These are phyloP conservation scores for Ibycter americanus DNA, from an alignment of 2,797 vertebrate species.

Conservation along the genomic window DNA sequence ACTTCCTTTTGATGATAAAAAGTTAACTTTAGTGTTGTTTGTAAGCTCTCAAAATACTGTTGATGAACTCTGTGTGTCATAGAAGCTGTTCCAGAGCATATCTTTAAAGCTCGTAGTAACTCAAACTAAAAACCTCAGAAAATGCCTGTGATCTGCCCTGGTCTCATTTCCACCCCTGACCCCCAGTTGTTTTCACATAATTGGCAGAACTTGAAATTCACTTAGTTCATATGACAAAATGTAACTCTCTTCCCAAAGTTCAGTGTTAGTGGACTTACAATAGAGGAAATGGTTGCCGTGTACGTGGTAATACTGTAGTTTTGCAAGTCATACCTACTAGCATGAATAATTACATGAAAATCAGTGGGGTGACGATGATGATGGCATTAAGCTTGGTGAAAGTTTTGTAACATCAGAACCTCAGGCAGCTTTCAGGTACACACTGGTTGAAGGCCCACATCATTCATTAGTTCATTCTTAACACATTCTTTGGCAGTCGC, in stretches of 20 bases:
- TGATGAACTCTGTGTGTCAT: not conserved
- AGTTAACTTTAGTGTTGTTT: not conserved
- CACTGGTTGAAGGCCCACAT: not conserved
- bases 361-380: not conserved
- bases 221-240: not conserved
- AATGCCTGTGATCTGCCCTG: not conserved
- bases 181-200: not conserved
- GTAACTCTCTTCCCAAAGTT: not conserved
- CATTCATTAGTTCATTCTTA: not conserved
- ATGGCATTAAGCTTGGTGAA: not conserved
- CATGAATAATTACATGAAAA: not conserved
- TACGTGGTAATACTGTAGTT: not conserved
- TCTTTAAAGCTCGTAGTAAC: not conserved
- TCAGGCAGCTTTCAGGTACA: not conserved
- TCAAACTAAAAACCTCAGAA: not conserved
- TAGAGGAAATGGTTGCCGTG: not conserved
- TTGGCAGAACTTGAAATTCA: not conserved
- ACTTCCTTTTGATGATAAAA: not conserved
- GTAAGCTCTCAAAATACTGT: not conserved
- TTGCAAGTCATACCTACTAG: not conserved
- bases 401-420: not conserved
- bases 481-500: not conserved
- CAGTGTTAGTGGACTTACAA: not conserved
- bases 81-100: not conserved
- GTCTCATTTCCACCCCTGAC: rapidly evolving